Base-by-base conservation (phyloP, 2,113 vertebrate genomes). In the Rhinoptilus africanus region DNA sequence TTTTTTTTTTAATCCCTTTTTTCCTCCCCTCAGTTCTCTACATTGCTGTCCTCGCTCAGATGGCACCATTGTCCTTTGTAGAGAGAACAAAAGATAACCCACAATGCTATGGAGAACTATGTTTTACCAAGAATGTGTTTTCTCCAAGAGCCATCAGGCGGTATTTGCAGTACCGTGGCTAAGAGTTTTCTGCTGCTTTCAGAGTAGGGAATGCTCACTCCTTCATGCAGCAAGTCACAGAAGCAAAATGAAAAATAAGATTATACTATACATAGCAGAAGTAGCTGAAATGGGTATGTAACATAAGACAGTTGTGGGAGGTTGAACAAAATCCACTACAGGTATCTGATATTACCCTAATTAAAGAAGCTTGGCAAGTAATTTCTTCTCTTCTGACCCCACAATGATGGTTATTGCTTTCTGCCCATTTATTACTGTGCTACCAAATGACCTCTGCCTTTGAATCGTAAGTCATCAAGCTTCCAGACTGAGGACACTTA, bases 11-110 rank as follows among this genome's bases (percentile, higher is more conserved):
- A 1, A 2, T 6, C 3, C 9, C 19, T 27, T 63, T 32, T 22
- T 21, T 7, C 9, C 28, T 2, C 1, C 5, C 3, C 1, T 3
- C 19, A 45, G 2, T 51, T 53, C 48, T 80, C 66, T 64, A 6
- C 14, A 12, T 1, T 78, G 50, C 72, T 73, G 14, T 53, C 47
- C 47, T 71, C 79, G 28, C 56, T 67, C 30, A 84, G 59, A 71
- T 56, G 5, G 48, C n/a, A 67, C 34, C 60, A 68, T 15, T 78
- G 76, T 60, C 51, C 43, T 75, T 87, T 91, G 48, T 56, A 56
- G 1, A 3, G 23, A 83, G 22, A 85, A 75, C 19, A 88, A 73
- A 88, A 73, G 35, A 26, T n/a, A 93, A 53, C 26, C 7, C 41
- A 67, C 53, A 48, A 10, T 14, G 9, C 37, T 45, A 5, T 1